phyloP scores from a whole-genome alignment of 1,140 invertebrate species.

The Pollicipes pollicipes region DNA sequence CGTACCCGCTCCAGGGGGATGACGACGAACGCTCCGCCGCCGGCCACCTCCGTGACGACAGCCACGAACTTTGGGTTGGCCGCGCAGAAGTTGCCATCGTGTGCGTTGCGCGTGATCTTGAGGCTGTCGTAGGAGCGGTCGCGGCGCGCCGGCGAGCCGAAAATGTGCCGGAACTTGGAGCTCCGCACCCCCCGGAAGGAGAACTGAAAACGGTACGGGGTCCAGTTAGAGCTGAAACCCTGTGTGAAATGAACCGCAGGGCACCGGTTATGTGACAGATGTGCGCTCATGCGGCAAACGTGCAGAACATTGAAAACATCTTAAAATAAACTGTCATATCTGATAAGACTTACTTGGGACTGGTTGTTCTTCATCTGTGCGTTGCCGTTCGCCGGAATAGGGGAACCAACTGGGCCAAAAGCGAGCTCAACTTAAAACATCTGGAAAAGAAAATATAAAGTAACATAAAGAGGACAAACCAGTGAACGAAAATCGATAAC shows the following conservation, averaged over 20 bases:
- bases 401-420: too few species aligned
- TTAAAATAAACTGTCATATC: not conserved
- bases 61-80: constrained; percentile 90
- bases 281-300: not conserved
- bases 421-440: too few species aligned
- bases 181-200: constrained; percentile 59
- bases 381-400: too few species aligned
- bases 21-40: constrained; percentile 82
- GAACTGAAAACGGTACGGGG: not conserved
- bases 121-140: constrained; percentile 85
- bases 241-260: not conserved
- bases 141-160: constrained; percentile 65
- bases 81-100: constrained; percentile 79
- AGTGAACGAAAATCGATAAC: too few species aligned
- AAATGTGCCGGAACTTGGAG: constrained; percentile 84
- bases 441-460: too few species aligned
- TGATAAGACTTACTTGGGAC: too few species aligned
- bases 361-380: too few species aligned
- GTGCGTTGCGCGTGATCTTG: constrained; percentile 75
- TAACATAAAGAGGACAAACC: too few species aligned
- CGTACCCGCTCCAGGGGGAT: constrained; percentile 71
- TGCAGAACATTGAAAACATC: not conserved
- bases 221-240: constrained; percentile 10
- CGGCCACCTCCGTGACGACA: constrained; percentile 81
- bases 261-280: constrained; percentile 1